Conservation (phyloP, 2,113 vertebrate genomes). For the Eclectus roratus region DNA sequence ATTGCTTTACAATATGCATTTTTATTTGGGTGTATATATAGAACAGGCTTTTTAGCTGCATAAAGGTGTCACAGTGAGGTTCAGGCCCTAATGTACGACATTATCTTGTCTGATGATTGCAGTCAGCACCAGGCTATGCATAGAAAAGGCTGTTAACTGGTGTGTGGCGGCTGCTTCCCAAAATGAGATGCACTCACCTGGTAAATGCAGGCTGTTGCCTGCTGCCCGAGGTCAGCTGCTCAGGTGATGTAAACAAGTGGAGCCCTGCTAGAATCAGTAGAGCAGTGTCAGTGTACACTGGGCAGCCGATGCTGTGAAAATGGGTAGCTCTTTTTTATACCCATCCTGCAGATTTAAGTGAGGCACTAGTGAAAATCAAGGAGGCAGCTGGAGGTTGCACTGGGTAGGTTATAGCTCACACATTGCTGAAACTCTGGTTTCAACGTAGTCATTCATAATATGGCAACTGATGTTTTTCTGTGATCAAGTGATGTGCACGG, state of each 20-base stretch:
- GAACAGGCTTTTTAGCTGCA: not conserved
- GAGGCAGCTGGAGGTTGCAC: not conserved
- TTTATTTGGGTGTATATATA: not conserved
- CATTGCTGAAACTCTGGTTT: not conserved
- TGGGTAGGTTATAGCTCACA: not conserved
- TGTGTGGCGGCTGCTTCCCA: not conserved
- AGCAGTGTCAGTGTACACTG: accelerated
- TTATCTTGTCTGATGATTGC: not conserved
- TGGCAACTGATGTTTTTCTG: accelerated
- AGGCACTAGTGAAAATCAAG: not conserved
- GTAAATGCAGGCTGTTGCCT: not conserved
- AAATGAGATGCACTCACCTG: not conserved
- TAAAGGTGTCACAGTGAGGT: not conserved
- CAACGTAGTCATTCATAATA: not conserved
- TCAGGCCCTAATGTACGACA: not conserved
- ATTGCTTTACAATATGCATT: not conserved
- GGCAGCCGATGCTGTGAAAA: not conserved
- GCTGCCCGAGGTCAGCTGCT: not conserved
- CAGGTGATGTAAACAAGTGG: not conserved
- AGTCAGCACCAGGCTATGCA: not conserved
- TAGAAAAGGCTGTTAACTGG: not conserved
- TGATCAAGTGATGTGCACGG: not conserved
- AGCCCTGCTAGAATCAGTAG: not conserved
- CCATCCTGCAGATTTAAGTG: not conserved
- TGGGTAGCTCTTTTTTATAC: not conserved